Base-by-base conservation (phyloP, 2,113 vertebrate species). In the Notarius lentiginosus region DNA sequence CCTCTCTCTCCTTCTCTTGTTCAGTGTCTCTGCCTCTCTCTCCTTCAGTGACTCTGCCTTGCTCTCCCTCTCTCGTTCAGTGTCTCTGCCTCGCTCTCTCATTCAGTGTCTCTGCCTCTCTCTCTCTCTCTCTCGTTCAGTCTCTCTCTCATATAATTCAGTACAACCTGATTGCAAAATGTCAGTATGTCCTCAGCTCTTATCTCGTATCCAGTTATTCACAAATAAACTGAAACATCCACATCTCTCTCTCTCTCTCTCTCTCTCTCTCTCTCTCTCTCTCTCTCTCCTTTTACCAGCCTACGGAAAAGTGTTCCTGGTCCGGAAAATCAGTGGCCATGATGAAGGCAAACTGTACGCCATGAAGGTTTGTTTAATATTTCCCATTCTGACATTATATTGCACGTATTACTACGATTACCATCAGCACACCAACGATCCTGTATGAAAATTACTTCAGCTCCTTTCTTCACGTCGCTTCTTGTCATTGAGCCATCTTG, bases 301-400 rank as follows among this genome's bases (percentile, higher is more conserved):
- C 81, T 98, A 98, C 9, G 97, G 97, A 82, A 98, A 98, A 91
- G 97, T 98, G 89, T 98, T 98, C 91, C 93, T 98, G 91, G 97
- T 98, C 82, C 94, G 97, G 77, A 98, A 98, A 92, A 96, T 95
- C 66, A 97, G 94, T 0, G 97, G 96, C 4, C 96, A 97, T 1
- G 97, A 98, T 83, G 92, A 90, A 5, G 95, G 94, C 70, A 96
- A 96, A 92, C 96, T 98, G 0, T 98, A 98, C 47, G 97, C 97
- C 60, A 98, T 98, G 97, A 98, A 98, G 95, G 95, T 96, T 83
- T 90, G 91, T 85, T 27, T 72, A 3, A 22, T 0, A 12, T 68
- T 22, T 11, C 61, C 10, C 7, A 24, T 66, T 24, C 63, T 61
- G 8, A 53, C 41, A 15, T 10, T 82, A 41, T 17, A 49, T 24